Percentiles rank a stretch among this genome's conserved stretches.
Evolutionary conservation across 2,888 invertebrate genomes (phyloP).

Genomic region (Lasioglossum vierecki): DNA sequence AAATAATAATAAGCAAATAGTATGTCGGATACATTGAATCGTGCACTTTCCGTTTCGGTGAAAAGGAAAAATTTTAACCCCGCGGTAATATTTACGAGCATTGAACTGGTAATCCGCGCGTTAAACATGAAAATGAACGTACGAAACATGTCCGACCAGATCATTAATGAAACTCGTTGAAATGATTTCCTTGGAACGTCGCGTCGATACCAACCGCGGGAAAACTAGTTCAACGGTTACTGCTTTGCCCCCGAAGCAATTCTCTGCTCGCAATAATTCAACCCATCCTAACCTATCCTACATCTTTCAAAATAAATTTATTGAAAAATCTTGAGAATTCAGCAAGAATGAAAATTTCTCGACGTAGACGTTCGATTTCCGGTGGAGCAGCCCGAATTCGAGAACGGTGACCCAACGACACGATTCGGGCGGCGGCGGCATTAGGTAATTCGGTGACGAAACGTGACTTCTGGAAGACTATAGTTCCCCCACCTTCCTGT

Average conservation of each 20-base stretch:
- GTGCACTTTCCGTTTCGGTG: neutral
- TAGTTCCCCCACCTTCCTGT: conserved; percentile 27
- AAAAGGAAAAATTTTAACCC: neutral
- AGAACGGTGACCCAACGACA: conserved; percentile 63
- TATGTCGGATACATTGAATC: neutral
- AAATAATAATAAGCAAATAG: neutral
- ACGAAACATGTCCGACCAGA: conserved; percentile 12
- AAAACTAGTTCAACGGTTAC: neutral
- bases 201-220: neutral
- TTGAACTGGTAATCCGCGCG: neutral
- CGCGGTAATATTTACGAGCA: neutral
- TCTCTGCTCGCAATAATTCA: neutral
- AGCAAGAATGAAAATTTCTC: neutral
- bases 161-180: conserved; percentile 14
- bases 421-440: conserved; percentile 55
- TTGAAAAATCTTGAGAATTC: too few species aligned
- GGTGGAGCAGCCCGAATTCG: neutral
- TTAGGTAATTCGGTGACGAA: conserved; percentile 65
- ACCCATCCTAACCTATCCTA: too few species aligned
- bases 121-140: conserved; percentile 9
- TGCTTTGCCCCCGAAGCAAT: neutral
- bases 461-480: conserved; percentile 55
- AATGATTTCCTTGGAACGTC: neutral
- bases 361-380: neutral
- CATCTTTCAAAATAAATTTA: too few species aligned